Conservation (phyloP, 2,888 invertebrate genomes). For the Tethea ocularis region DNA sequence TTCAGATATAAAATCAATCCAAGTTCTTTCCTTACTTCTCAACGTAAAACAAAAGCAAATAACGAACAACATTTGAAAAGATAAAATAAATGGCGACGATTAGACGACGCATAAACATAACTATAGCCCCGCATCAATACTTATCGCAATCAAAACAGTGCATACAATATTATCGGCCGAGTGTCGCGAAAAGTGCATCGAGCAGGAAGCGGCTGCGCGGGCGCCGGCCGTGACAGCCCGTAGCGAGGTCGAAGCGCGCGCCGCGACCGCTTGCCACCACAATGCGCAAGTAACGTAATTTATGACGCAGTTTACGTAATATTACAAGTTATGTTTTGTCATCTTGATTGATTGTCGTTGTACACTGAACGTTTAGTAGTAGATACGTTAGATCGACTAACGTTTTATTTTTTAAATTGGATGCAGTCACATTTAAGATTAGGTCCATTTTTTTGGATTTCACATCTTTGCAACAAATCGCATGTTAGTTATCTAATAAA, state of each 20-base stretch:
- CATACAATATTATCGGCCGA: conserved; percentile 31
- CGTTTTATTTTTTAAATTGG: background rate
- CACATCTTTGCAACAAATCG: background rate
- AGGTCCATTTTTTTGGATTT: too few relatives aligned
- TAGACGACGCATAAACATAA: background rate
- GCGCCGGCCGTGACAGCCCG: conserved; percentile 40
- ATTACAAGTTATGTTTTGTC: conserved; percentile 25
- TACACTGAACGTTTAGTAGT: background rate
- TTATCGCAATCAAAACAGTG: conserved; percentile 39
- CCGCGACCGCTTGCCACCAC: conserved; percentile 27
- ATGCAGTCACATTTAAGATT: background rate
- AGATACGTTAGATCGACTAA: too few relatives aligned
- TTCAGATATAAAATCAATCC: background rate
- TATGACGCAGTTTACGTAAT: conserved; percentile 50
- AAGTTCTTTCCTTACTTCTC: background rate
- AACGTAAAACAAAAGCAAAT: background rate
- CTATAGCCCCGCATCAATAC: conserved; percentile 2
- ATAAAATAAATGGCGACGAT: background rate
- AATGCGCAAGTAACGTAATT: conserved; percentile 40
- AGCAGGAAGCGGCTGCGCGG: conserved; percentile 46
- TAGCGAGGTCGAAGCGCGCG: conserved; percentile 32
- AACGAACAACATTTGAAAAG: background rate
- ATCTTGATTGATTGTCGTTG: conserved; percentile 17
- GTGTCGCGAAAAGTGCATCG: conserved; percentile 30
- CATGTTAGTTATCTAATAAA: background rate